Evolutionary conservation across 1,140 invertebrate species (phyloP), one percentile per base, ranked within the genome.

Genomic region (Cherax destructor): DNA sequence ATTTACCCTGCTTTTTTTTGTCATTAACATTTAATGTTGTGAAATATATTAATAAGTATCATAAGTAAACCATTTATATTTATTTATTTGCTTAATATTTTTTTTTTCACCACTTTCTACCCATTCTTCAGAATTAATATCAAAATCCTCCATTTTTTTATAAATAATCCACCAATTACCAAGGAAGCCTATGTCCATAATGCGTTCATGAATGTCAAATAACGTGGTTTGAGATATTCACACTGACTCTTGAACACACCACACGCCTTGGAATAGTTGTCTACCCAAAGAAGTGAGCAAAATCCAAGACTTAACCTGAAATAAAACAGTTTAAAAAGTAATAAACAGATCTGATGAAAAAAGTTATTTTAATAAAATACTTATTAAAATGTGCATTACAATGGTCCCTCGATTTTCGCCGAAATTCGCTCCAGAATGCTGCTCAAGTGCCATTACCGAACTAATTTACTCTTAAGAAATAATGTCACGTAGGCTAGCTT

Each of bases 111-210:
- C 52, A 18, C 16, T 77, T 10, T 83, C 41, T 76, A 24, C 21
- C 95, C 95, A 95, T 93, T 95, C 95, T 52, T 94, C 92, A 30
- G 93, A 93, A 92, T 95, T 95, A 47, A 95, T 92, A 94, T 95
- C 95, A 94, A 94, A 95, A 88, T 95, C 94, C 86, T 92, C 93
- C 95, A 95, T 95, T 41, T 94, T 93, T 78, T 94, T 88, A 18
- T 94, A 85, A 9, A 95, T 80, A 74, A 93, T 91, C n/a, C 93
- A 91, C 94, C 95, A 95, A 24, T 86, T 91, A 59, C 94, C 94
- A 86, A 94, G 89, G 52, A 95, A 84, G 10, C 95, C 95, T 83
- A 95, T 88, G 92, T 95, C 95, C 21, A 95, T 92, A 74, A 95
- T 94, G 50, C 94, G 92, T 88, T 93, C 49, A 86, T 93, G 83